Conservation (phyloP, 1,140 invertebrate genomes). For the Drosophila punjabiensis region DNA sequence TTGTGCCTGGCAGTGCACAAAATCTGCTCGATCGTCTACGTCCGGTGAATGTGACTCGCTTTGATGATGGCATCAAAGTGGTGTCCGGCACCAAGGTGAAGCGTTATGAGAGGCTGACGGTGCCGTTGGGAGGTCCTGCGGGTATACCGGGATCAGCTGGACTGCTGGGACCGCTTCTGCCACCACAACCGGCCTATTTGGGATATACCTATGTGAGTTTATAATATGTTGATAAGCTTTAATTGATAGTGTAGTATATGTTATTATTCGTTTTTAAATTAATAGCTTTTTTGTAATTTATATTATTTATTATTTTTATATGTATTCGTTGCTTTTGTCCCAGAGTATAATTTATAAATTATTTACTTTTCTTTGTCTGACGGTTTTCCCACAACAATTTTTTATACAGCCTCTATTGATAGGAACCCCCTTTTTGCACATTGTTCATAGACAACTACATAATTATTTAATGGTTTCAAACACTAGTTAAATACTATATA, state of each 20-base stretch:
- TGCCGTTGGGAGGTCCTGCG: constrained; percentile 63
- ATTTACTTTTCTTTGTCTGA: constrained; percentile 1
- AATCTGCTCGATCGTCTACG: constrained; percentile 70
- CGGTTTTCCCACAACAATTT: neutral
- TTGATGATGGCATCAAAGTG: constrained; percentile 74
- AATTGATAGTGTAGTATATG: too few species aligned
- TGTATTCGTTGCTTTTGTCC: neutral
- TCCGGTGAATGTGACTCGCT: constrained; percentile 53
- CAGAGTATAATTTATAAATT: constrained; percentile 5
- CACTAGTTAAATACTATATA: neutral
- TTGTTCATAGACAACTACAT: neutral
- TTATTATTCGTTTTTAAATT: neutral
- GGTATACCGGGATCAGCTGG: constrained; percentile 56
- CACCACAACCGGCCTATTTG: constrained; percentile 61
- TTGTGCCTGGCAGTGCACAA: constrained; percentile 69
- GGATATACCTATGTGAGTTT: constrained; percentile 70
- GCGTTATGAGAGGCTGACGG: constrained; percentile 72
- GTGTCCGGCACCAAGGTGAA: constrained; percentile 84
- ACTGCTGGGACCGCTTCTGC: constrained; percentile 54
- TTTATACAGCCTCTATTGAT: neutral
- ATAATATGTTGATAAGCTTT: too few species aligned
- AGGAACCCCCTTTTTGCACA: neutral
- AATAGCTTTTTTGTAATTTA: neutral
- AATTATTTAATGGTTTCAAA: constrained; percentile 15
- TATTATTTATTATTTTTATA: neutral